phyloP scores from a whole-genome alignment of 1,140 invertebrate genomes.

The Drosophila eugracilis region DNA sequence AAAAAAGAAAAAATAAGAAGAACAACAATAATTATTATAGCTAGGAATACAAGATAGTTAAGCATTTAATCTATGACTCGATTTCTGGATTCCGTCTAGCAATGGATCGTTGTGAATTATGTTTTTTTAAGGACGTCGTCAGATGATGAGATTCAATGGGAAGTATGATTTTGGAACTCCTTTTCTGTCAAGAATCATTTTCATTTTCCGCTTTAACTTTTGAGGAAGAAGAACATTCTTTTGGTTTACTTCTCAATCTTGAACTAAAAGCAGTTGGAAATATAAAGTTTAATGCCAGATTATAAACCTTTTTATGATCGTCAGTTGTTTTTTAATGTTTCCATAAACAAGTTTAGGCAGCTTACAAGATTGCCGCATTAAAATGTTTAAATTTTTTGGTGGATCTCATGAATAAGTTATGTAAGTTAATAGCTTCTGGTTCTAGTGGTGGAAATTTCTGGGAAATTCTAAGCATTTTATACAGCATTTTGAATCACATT shows the following conservation, averaged over 20 bases:
- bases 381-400: background rate
- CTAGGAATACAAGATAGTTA: conserved; percentile 37
- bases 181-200: background rate
- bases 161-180: conserved; percentile 11
- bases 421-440: conserved; percentile 9
- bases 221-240: background rate
- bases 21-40: conserved; percentile 27
- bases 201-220: background rate
- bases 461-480: background rate
- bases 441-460: background rate
- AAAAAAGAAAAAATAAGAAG: conserved; percentile 31
- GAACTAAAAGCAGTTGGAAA: background rate
- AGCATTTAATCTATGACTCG: conserved; percentile 70
- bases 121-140: background rate
- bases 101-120: conserved; percentile 28
- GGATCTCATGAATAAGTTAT: background rate
- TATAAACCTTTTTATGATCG: too few species aligned
- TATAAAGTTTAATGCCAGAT: background rate
- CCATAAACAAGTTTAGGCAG: too few species aligned
- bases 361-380: too few species aligned
- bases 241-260: background rate
- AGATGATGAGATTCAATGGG: conserved; percentile 20
- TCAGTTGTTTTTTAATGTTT: too few species aligned
- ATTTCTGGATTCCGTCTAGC: conserved; percentile 50
- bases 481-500: conserved; percentile 6